These are phyloP conservation scores for Cheumatopsyche charites DNA, from an alignment of 1,140 invertebrate genomes.

Conservation along the genomic window DNA sequence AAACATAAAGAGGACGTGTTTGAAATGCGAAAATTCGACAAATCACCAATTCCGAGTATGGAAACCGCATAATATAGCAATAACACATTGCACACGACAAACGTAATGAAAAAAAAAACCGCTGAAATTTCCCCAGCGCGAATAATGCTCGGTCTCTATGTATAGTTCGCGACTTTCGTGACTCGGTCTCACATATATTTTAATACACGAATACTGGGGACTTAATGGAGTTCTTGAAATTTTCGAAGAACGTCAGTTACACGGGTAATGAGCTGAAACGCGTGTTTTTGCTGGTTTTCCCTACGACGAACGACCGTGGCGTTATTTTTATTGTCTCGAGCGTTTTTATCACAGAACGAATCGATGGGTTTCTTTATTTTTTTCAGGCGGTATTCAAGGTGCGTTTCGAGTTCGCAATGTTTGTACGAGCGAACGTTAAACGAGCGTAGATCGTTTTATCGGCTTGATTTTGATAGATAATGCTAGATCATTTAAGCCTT, in stretches of 20 bases:
- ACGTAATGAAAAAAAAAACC: conserved; percentile 6
- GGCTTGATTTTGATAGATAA: too few relatives aligned
- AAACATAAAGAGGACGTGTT: too few relatives aligned
- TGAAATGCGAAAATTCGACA: too few relatives aligned
- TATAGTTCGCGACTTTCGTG: conserved; percentile 14
- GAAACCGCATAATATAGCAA: conserved; percentile 27
- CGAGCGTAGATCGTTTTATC: too few relatives aligned
- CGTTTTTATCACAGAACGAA: neutral
- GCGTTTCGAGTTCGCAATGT: too few relatives aligned
- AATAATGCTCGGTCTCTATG: conserved; percentile 1
- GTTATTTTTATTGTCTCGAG: neutral
- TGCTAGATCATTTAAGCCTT: too few relatives aligned
- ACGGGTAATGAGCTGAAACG: neutral
- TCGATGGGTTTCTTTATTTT: neutral
- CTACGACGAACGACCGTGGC: neutral
- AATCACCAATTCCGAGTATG: too few relatives aligned
- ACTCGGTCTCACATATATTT: conserved; percentile 1
- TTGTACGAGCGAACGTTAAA: too few relatives aligned
- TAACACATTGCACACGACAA: conserved; percentile 22
- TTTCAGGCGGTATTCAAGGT: too few relatives aligned
- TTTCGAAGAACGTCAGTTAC: neutral
- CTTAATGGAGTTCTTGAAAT: conserved; percentile 39
- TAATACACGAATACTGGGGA: conserved; percentile 21
- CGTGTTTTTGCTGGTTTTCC: conserved; percentile 6
- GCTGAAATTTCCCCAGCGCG: neutral